Percentiles rank a stretch among this genome's conserved stretches.
These are phyloP conservation scores for Seriola dumerili DNA, from an alignment of 2,113 vertebrate species.

Conservation along the genomic window DNA sequence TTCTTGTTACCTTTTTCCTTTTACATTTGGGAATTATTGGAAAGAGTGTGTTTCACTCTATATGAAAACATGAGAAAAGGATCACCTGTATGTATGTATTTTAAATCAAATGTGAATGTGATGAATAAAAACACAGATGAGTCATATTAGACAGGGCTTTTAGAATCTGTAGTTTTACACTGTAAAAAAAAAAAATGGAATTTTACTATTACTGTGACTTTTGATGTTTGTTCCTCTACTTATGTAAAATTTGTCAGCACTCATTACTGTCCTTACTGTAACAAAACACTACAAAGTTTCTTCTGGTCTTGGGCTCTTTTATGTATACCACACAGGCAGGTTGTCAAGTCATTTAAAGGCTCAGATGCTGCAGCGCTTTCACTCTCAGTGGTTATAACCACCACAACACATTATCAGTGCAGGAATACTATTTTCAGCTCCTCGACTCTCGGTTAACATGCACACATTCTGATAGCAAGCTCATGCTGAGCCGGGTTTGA, in stretches of 20 bases:
- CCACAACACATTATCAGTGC: constrained; percentile 55
- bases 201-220: constrained; percentile 46
- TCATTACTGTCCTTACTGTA: constrained; percentile 62
- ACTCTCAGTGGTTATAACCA: constrained; percentile 75
- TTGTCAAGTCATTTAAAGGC: constrained; percentile 73
- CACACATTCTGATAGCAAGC: constrained; percentile 51
- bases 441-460: constrained; percentile 42
- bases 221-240: constrained; percentile 36
- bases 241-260: constrained; percentile 40
- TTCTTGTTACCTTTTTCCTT: not conserved
- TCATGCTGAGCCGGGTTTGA: constrained; percentile 57
- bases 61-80: constrained; percentile 21
- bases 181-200: not conserved
- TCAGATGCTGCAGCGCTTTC: constrained; percentile 66
- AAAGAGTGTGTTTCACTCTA: constrained; percentile 33
- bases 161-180: constrained; percentile 9
- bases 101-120: constrained; percentile 31
- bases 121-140: constrained; percentile 20
- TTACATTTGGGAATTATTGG: constrained; percentile 16
- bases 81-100: constrained; percentile 20
- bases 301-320: constrained; percentile 67
- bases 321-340: constrained; percentile 61
- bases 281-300: constrained; percentile 53
- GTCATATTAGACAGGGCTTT: constrained; percentile 8
- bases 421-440: constrained; percentile 68